phyloP scores from a whole-genome alignment of 2,113 vertebrate genomes.

The Scartelaos histophorus region DNA sequence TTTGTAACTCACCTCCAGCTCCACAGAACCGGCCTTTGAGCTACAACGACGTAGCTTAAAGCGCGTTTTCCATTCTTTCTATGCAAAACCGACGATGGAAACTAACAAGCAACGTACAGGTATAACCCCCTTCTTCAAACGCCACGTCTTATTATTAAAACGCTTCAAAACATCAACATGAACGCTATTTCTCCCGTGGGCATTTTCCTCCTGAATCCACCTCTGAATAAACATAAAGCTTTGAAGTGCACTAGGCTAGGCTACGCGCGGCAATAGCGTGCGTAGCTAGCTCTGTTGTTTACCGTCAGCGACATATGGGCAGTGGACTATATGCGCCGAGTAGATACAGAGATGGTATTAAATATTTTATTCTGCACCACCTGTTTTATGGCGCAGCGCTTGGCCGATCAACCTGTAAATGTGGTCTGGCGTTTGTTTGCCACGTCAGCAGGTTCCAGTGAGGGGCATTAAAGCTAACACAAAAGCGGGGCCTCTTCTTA shows the following conservation, averaged over 20 bases:
- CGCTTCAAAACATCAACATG: conserved; percentile 14
- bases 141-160: conserved; percentile 9
- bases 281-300: conserved; percentile 20
- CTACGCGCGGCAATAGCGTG: neutral
- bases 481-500: neutral
- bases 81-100: neutral
- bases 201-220: conserved; percentile 9
- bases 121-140: neutral
- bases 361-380: conserved; percentile 62
- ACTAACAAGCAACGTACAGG: neutral
- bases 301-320: conserved; percentile 43
- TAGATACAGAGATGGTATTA: conserved; percentile 38
- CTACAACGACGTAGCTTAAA: neutral
- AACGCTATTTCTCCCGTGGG: conserved; percentile 12
- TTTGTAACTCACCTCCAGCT: neutral
- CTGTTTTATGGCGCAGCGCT: conserved; percentile 42
- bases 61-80: neutral
- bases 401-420: conserved; percentile 35
- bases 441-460: conserved; percentile 28
- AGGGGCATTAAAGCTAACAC: neutral
- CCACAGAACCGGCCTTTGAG: neutral
- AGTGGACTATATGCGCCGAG: conserved; percentile 14
- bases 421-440: conserved; percentile 34
- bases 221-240: neutral
- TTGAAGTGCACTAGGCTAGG: neutral